These are phyloP conservation scores for Emydura subglobosa DNA, from an alignment of 2,113 vertebrate species.

Conservation along the genomic window DNA sequence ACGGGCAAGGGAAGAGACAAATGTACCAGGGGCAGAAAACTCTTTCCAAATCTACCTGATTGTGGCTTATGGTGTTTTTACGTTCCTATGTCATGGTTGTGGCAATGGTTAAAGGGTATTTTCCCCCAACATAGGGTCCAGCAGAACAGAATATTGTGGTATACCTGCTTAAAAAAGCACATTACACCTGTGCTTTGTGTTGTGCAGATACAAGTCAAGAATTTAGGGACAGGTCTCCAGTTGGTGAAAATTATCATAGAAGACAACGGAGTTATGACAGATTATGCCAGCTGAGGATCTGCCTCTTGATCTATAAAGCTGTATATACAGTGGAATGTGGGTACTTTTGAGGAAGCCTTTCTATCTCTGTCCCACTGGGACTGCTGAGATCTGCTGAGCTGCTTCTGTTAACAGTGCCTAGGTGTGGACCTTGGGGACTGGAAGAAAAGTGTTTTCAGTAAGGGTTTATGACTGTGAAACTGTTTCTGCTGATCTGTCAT, in stretches of 20 bases:
- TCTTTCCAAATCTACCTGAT: neutral
- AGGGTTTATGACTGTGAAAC: neutral
- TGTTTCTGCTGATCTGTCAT: neutral
- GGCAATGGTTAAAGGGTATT: neutral
- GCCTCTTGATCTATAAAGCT: neutral
- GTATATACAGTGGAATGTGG: neutral
- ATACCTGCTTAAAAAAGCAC: neutral
- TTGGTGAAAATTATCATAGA: neutral
- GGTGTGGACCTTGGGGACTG: neutral
- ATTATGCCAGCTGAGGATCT: neutral
- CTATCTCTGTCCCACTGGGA: neutral
- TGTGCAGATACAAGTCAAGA: neutral
- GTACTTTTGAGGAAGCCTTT: neutral
- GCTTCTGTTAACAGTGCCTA: neutral
- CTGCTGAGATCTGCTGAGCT: neutral
- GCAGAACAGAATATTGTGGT: neutral
- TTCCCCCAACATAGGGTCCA: neutral
- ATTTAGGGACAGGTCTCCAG: neutral
- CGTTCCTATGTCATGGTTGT: neutral
- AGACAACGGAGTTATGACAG: neutral
- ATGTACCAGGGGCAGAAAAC: neutral
- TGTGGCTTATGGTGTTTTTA: neutral
- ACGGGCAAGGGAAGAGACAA: neutral
- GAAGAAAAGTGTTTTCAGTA: neutral
- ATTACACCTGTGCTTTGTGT: neutral